Evolutionary conservation across 2,888 invertebrate genomes (phyloP), one percentile per base, ranked within the genome.

Genomic region (Gymnosoma rotundatum): DNA sequence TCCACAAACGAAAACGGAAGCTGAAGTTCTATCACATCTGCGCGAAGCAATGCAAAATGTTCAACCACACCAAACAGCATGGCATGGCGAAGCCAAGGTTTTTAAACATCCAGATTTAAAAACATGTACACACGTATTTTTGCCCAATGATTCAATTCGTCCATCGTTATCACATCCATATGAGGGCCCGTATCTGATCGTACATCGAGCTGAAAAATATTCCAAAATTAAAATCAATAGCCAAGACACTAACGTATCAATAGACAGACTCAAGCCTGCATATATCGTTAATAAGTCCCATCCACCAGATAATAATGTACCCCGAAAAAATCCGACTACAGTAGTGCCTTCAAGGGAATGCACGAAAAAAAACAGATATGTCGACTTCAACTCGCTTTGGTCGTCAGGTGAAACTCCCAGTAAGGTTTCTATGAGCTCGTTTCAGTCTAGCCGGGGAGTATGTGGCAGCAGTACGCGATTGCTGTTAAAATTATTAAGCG

Each of bases 21-120:
- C 73, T 7, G 50, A 73, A 32, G 61, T 75, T 18, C 42, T 66
- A 12, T 3, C 4, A 6, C 6, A 42, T 12, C 7, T 42, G 12
- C 12, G 12, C 12, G 42, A 42, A 12, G 42, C 42, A 10, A 42
- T 42, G 42, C 42, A 12, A 4, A 42, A 42, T 42, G 12, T 42
- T 12, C 32, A 61, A 36, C 73, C 73, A 21, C 61, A 50, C n/a
- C 73, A 73, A 60, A 61, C 73, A 5, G 20, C 42, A 2, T 42
- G 42, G 42, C 42, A 42, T 7, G 2, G 42, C 42, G 42, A 42
- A 42, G 12, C 42, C 2, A 42, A 42, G 12, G 7, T 7, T 2
- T 42, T 42, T 7, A 12, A 12, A 12, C 42, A 42, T 7, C 12
- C 10, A 42, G 42, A 42, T 42, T 42, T 42, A 42, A 42, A 12